phyloP scores from a whole-genome alignment of 2,113 vertebrate genomes.

The Colossoma macropomum region DNA sequence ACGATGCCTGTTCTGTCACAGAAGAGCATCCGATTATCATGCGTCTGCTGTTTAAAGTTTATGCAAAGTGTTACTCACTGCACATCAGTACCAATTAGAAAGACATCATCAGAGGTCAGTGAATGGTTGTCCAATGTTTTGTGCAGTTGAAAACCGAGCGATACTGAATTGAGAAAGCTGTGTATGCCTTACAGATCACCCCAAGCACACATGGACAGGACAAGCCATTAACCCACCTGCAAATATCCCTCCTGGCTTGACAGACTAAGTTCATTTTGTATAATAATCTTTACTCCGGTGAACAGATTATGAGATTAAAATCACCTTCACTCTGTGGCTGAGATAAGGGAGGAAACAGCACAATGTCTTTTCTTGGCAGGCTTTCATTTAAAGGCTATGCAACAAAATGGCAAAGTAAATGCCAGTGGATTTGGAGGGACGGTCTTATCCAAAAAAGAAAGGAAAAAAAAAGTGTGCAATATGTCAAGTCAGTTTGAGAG shows the following conservation, averaged over 20 bases:
- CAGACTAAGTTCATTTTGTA: background rate
- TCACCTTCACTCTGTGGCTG: background rate
- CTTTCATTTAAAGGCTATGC: conserved; percentile 55
- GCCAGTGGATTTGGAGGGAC: conserved; percentile 14
- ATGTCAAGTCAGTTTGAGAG: conserved; percentile 34
- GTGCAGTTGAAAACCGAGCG: background rate
- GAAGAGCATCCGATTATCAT: background rate
- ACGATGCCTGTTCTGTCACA: background rate
- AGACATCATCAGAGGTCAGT: background rate
- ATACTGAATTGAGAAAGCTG: background rate
- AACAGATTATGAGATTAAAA: background rate
- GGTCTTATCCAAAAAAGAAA: conserved; percentile 12
- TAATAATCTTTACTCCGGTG: background rate
- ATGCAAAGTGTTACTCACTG: background rate
- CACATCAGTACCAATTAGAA: background rate
- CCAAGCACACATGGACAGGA: background rate
- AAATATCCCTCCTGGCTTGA: background rate
- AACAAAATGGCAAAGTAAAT: conserved; percentile 37
- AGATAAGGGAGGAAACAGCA: conserved; percentile 13
- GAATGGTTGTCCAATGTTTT: background rate
- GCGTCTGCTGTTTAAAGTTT: background rate
- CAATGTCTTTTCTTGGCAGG: background rate
- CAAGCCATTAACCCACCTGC: background rate
- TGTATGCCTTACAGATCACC: background rate
- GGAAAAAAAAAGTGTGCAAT: conserved; percentile 34